Conservation (phyloP, 2,888 invertebrate species). For the Cataglyphis livida region DNA sequence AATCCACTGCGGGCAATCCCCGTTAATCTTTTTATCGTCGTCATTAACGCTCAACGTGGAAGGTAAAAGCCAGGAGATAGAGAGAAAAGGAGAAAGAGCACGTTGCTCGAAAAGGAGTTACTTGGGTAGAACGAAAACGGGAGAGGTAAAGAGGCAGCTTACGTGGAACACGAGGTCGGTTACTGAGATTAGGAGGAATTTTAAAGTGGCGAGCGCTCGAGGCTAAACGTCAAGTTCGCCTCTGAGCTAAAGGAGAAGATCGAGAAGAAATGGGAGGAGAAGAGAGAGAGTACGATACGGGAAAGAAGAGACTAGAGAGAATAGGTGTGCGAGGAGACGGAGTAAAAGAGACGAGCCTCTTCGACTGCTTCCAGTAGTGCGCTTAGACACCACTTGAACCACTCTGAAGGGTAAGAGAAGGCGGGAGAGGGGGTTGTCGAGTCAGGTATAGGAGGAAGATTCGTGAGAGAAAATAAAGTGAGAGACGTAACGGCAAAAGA, state of each 20-base stretch:
- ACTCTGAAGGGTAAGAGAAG: conserved; percentile 56
- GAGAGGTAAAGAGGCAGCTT: conserved; percentile 59
- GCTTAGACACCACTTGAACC: conserved; percentile 74
- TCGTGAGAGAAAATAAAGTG: conserved; percentile 50
- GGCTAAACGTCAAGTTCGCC: conserved; percentile 71
- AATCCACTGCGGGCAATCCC: conserved; percentile 71
- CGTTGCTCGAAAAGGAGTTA: conserved; percentile 15
- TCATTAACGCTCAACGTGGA: conserved; percentile 72
- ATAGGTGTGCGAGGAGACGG: conserved; percentile 36
- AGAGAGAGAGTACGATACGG: conserved; percentile 7
- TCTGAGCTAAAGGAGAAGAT: conserved; percentile 50
- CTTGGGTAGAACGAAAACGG: background rate
- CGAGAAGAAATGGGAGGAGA: conserved; percentile 11
- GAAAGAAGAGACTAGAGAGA: background rate
- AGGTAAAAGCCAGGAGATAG: conserved; percentile 42
- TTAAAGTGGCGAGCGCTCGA: conserved; percentile 76
- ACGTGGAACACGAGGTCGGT: conserved; percentile 72
- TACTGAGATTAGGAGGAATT: conserved; percentile 79
- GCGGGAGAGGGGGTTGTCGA: conserved; percentile 57
- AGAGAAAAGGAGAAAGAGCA: background rate
- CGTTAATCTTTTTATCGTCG: conserved; percentile 79
- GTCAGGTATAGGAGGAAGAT: conserved; percentile 55
- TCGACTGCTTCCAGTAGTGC: conserved; percentile 64
- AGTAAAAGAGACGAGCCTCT: conserved; percentile 54
- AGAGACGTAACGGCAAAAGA: conserved; percentile 46